Base-by-base conservation (phyloP, 2,797 vertebrate species). In the Spinibarbus caldwelli region DNA sequence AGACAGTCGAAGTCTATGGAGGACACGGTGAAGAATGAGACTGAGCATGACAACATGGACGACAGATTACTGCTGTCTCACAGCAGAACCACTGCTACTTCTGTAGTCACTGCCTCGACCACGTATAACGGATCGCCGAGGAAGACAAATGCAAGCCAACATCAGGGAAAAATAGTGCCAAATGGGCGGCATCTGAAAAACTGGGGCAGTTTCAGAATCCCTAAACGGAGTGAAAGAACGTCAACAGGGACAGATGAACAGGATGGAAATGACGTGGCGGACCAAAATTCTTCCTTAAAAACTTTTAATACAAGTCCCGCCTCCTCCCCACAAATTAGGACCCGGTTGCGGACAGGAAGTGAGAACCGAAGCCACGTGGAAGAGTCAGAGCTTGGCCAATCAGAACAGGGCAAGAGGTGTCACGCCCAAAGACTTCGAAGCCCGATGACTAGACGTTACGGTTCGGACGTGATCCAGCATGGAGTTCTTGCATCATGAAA, bases 141-240 rank as follows among this genome's bases (percentile, higher is more conserved):
- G 92, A 96, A 92, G 93, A 86, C 90, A 10, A 92, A 88, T 89
- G 92, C 90, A 47, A 88, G 90, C 52, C 94, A 93, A 41, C 76
- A 92, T 14, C 86, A 88, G 85, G 90, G 93, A 87, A 93, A 92
- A 84, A 93, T 95, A 94, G 86, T 95, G 86, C 92, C 96, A 92
- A 95, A 91, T 2, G 91, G 85, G 0, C 95, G 95, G 89, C 95
- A 96, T 0, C 95, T 95, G 31, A 97, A 96, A 88, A 96, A 96
- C 94, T 99, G 98, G 98, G 98, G 98, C 0, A 98, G 96, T 91
- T 99, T 99, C 93, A 94, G 96, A 90, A 99, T 99, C 96, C 98
- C 98, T 77, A 98, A 97, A 94, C 96, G 97, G 87, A 95, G 95
- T 83, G 97, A 97, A 82, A 94, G 94, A 92, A 83, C 95, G 93